phyloP scores from a whole-genome alignment of 2,797 vertebrate species.

The Chloroceryle inda region DNA sequence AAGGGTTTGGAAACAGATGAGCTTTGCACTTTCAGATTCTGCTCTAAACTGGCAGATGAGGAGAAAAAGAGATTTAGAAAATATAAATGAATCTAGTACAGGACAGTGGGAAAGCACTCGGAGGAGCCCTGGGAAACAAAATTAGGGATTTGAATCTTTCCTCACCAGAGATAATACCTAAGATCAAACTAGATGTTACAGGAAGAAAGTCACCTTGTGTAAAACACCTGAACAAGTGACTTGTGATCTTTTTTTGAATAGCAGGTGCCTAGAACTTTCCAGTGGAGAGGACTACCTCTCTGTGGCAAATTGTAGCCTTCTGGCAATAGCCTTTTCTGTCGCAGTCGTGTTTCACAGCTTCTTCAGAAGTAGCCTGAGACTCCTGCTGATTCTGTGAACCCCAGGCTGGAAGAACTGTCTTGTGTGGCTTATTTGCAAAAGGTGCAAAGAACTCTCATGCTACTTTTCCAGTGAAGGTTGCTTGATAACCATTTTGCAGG shows the following conservation, averaged over 20 bases:
- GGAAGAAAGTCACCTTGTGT: neutral
- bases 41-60: neutral
- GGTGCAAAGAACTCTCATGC: neutral
- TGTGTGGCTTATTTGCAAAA: neutral
- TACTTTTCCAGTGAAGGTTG: neutral
- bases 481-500: neutral
- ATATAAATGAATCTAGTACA: neutral
- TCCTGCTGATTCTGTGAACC: neutral
- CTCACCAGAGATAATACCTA: neutral
- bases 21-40: neutral
- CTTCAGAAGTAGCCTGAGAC: neutral
- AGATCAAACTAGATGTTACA: neutral
- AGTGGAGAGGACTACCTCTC: neutral
- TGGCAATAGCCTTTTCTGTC: neutral
- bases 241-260: neutral
- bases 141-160: neutral
- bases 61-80: neutral
- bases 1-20: neutral
- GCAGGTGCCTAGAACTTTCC: neutral
- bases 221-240: no score
- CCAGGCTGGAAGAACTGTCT: neutral
- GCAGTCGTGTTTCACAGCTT: neutral
- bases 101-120: neutral
- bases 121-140: neutral
- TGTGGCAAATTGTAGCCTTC: neutral